Conservation (phyloP, 1,140 invertebrate genomes). For the Drosophila ohnishii region DNA sequence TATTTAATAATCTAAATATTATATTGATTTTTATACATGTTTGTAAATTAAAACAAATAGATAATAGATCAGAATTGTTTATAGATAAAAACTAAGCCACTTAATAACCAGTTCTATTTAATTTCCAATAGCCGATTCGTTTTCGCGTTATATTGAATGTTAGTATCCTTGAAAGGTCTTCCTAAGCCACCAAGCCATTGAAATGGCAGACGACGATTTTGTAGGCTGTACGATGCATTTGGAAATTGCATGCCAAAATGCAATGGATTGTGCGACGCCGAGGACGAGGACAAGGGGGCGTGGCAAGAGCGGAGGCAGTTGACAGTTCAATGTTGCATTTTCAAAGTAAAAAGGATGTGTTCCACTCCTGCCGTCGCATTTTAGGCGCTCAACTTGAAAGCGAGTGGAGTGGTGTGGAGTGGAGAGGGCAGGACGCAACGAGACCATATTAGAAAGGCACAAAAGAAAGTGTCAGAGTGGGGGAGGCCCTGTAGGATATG, state of each 20-base stretch:
- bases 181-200: not conserved
- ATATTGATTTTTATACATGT: not conserved
- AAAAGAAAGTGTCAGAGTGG: conserved; percentile 58
- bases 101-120: not conserved
- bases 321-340: conserved; percentile 78
- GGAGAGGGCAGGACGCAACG: conserved; percentile 9
- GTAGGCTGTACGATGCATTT: conserved; percentile 55
- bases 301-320: conserved; percentile 39
- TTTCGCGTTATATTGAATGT: not conserved
- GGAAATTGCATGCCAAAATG: conserved; percentile 74
- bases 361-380: conserved; percentile 40
- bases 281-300: conserved; percentile 2
- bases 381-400: conserved; percentile 70
- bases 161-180: not conserved
- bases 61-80: not conserved
- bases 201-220: conserved; percentile 11
- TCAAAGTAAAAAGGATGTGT: conserved; percentile 60
- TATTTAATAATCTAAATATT: not conserved
- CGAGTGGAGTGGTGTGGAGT: conserved; percentile 5
- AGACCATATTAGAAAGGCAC: conserved; percentile 45
- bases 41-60: no score
- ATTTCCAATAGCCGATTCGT: not conserved
- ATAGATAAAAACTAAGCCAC: not conserved
- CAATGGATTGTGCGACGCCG: conserved; percentile 49
- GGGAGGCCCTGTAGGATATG: conserved; percentile 23